Evolutionary conservation across 2,888 invertebrate genomes (phyloP), one percentile per base, ranked within the genome.

Genomic region (Andrena dorsata): DNA sequence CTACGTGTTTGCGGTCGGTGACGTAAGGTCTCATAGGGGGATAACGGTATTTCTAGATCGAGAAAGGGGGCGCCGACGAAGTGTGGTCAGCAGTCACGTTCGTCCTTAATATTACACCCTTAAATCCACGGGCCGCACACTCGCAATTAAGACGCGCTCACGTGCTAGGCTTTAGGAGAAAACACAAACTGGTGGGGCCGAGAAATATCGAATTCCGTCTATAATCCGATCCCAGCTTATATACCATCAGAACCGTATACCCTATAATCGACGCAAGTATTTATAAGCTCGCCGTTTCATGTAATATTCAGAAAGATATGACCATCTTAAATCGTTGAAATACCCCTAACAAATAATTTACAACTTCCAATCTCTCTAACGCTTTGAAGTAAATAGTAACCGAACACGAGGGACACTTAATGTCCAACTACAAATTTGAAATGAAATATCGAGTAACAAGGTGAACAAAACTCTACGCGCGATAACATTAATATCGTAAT

Each of bases 41-140:
- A 92, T 91, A 91, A 91, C 90, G 92, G 93, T 92, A 94, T 94
- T 93, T 93, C 93, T 90, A 92, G 93, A 92, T 74, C 84, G 82
- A 83, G 84, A 78, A 76, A 86, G 85, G 84, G 86, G 84, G 82
- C 83, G 84, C 77, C 86, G 77, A 85, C 92, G 92, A 91, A 93
- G 90, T 92, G 94, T 84, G 94, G 94, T 94, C 92, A 90, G 90
- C 89, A 90, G 93, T 92, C 94, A 94, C 94, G 94, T 94, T 92
- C 92, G 93, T 93, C 93, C 94, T 94, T 94, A 94, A 94, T 94
- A 94, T 90, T 89, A 83, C 87, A 87, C 89, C 89, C 90, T 86
- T 88, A 89, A 90, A 87, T 89, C 88, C 80, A 85, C 82, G 78
- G 65, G 80, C 83, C 81, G 76, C 83, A 82, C 88, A 80, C 78